Percentiles rank a stretch among this genome's conserved stretches.
phyloP scores from a whole-genome alignment of 2,888 invertebrate species.

The Cerastoderma edule region DNA sequence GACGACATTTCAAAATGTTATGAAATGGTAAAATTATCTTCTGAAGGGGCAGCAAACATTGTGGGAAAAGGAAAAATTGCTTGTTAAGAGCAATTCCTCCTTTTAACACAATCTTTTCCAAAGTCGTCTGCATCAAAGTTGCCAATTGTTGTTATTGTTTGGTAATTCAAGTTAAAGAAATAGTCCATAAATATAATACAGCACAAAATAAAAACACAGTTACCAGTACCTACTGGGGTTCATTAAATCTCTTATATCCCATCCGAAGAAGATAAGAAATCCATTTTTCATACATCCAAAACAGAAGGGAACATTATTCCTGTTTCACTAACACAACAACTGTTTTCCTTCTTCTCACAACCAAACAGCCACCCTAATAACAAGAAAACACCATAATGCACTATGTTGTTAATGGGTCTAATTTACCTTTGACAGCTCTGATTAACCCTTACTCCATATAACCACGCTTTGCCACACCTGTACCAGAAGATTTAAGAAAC shows the following conservation, averaged over 20 bases:
- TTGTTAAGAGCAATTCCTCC: constrained; percentile 2
- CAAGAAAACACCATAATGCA: constrained; percentile 26
- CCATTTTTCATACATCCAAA: background rate
- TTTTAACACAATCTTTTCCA: constrained; percentile 4
- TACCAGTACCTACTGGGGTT: constrained; percentile 12
- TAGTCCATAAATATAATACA: background rate
- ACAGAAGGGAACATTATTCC: constrained; percentile 4
- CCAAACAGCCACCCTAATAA: constrained; percentile 8
- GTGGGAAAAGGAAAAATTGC: no score
- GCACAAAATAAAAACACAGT: background rate
- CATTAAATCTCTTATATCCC: constrained; percentile 9
- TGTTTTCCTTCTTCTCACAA: constrained; percentile 10
- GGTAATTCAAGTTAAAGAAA: constrained; percentile 1
- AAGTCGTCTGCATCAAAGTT: background rate
- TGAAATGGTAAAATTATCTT: no score
- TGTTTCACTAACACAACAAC: constrained; percentile 3
- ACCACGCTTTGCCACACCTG: background rate
- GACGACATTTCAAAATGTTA: no score
- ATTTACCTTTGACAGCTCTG: constrained; percentile 22
- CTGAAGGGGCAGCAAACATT: no score
- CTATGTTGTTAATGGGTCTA: constrained; percentile 25
- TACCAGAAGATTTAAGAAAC: background rate
- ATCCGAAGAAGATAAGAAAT: constrained; percentile 1
- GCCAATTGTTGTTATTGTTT: background rate
- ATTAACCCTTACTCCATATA: constrained; percentile 20